Conservation (phyloP, 2,888 invertebrate genomes). For the Diploptera punctata region DNA sequence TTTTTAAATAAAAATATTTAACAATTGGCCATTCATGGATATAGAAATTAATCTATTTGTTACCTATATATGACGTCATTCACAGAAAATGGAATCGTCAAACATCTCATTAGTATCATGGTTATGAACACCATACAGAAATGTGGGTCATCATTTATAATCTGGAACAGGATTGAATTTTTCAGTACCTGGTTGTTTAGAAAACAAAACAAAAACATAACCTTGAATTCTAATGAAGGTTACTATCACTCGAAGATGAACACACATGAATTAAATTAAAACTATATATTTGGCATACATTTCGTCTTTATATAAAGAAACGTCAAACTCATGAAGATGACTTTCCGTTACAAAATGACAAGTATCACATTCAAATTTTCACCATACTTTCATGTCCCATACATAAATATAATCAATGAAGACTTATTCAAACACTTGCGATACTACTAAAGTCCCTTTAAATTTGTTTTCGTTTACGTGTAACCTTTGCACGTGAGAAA, state of each 20-base stretch:
- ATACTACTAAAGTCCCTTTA: slow-evolving; percentile 28
- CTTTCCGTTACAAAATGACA: not conserved
- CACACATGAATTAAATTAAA: not conserved
- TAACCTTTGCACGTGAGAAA: slow-evolving; percentile 36
- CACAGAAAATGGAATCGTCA: slow-evolving; percentile 38
- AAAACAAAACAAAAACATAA: slow-evolving; percentile 24
- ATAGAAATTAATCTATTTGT: slow-evolving; percentile 19
- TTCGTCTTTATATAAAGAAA: not conserved
- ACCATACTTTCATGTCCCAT: too few relatives aligned
- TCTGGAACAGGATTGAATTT: slow-evolving; percentile 32
- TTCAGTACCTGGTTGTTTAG: slow-evolving; percentile 2
- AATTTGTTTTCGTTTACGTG: slow-evolving; percentile 35
- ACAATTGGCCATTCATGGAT: too few relatives aligned
- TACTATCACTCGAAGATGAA: slow-evolving; percentile 4
- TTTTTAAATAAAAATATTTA: not conserved
- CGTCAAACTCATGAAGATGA: not conserved
- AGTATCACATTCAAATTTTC: not conserved
- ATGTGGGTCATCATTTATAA: slow-evolving; percentile 38
- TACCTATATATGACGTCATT: slow-evolving; percentile 30
- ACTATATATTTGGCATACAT: not conserved
- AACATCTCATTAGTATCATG: slow-evolving; percentile 35
- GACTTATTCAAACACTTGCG: slow-evolving; percentile 11
- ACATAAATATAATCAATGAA: not conserved
- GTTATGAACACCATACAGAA: slow-evolving; percentile 24
- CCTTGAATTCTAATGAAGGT: slow-evolving; percentile 24